Percentiles rank a stretch among this genome's conserved stretches.
phyloP scores from a whole-genome alignment of 2,888 invertebrate species.

The Ischnura elegans region DNA sequence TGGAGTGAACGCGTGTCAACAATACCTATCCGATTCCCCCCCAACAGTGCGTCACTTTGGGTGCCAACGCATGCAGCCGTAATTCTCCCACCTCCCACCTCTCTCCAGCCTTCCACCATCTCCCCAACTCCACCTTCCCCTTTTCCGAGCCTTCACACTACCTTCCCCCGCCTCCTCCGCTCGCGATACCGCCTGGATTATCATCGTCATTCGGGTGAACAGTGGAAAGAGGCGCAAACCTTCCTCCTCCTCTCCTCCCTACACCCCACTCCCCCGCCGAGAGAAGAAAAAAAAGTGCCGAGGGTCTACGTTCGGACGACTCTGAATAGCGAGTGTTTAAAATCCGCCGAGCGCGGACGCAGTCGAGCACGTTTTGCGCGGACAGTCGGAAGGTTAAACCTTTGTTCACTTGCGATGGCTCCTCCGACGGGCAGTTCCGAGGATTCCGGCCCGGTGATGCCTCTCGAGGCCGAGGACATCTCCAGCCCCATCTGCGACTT shows the following conservation, averaged over 20 bases:
- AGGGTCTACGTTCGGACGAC: background rate
- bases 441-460: background rate
- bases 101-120: background rate
- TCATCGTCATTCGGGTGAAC: background rate
- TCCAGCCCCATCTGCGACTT: conserved; percentile 74
- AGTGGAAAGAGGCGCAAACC: background rate
- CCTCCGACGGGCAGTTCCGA: background rate
- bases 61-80: too few relatives aligned
- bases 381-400: background rate
- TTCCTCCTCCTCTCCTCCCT: too few relatives aligned
- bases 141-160: background rate
- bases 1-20: background rate
- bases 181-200: background rate
- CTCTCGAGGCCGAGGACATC: background rate
- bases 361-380: background rate
- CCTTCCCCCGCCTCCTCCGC: background rate
- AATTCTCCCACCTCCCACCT: background rate
- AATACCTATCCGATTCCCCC: background rate
- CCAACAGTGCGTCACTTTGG: background rate
- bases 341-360: background rate
- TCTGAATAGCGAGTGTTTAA: background rate
- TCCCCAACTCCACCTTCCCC: background rate
- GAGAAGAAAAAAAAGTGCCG: background rate
- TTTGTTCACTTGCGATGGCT: background rate
- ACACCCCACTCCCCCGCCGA: too few relatives aligned